Base-by-base conservation (phyloP, 23 tunicate species). In the Trididemnum nubilum region DNA sequence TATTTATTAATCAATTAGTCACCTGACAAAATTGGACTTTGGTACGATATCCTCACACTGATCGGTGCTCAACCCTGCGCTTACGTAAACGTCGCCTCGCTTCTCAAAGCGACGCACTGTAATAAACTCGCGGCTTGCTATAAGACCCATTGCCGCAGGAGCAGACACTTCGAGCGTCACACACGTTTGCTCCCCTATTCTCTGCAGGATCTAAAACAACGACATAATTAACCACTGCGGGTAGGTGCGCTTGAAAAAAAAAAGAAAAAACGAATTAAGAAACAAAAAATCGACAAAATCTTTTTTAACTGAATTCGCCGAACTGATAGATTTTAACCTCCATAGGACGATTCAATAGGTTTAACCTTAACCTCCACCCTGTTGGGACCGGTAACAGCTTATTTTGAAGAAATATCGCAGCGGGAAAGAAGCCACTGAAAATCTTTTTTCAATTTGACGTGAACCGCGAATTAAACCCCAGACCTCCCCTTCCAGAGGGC, bases 71-170 rank as follows among this genome's bases (percentile, higher is more conserved):
- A 87, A 64, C 12, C 98, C 98, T 0, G 98, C 98, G 80, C 93
- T 84, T 71, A 93, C 82, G 67, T 87, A 93, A 2, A 30, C 21
- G 24, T 81, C 80, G 12, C 82, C 87, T 65, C 79, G n/a, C 52
- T 84, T 84, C 51, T 92, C 97, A 31, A 92, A 64, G 50, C 91
- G 81, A 7, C 98, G 86, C 21, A 93, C 98, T 5, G 98, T 93
- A 50, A 93, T 77, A 66, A 93, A 93, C 72, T 93, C 89, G 31
- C 98, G 44, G 49, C 98, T 88, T 2, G 88, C 61, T 12, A 93
- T 93, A 5, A 93, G 54, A 0, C 98, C 98, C 84, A 88, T 79
- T 1, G 91, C 98, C 36, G 89, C 98, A 5, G 98, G 93, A n/a
- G 78, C 77, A 12, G 98, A 93, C 32, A 93, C 89, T 84, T 93